Conservation (phyloP, 2,113 vertebrate genomes). For the Vicugna pacos region DNA sequence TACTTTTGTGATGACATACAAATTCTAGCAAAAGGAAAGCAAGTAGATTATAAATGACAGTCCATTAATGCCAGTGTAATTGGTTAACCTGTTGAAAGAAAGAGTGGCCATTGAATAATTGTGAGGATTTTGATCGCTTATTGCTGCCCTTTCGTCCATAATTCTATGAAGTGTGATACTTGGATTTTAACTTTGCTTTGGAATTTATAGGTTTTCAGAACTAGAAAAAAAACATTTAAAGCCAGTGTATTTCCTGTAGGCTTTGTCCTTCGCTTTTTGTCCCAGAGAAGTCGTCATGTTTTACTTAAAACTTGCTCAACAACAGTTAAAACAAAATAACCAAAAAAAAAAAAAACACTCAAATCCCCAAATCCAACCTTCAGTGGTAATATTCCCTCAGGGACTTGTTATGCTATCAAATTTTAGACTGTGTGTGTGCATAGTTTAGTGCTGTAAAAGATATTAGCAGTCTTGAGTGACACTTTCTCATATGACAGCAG, state of each 20-base stretch:
- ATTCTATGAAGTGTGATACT: background rate
- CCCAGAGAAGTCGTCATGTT: background rate
- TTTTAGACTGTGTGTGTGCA: background rate
- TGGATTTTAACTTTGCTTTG: background rate
- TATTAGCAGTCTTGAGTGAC: background rate
- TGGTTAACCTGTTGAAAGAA: background rate
- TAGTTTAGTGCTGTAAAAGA: background rate
- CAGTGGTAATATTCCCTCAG: background rate
- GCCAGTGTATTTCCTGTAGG: background rate
- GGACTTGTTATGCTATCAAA: background rate
- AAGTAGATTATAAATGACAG: background rate
- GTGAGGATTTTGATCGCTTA: background rate
- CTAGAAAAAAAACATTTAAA: background rate
- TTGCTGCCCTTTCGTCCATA: background rate
- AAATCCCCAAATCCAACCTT: background rate
- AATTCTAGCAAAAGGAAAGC: background rate
- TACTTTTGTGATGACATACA: background rate
- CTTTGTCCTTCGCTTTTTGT: constrained; percentile 11
- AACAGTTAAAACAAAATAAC: background rate
- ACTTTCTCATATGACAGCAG: background rate
- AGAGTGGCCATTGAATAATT: background rate
- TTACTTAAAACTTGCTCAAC: background rate
- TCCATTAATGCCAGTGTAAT: background rate
- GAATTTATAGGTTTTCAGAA: background rate
- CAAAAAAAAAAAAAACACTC: background rate